Base-by-base conservation (phyloP, 2,797 vertebrate species). In the Crypturellus tataupa region DNA sequence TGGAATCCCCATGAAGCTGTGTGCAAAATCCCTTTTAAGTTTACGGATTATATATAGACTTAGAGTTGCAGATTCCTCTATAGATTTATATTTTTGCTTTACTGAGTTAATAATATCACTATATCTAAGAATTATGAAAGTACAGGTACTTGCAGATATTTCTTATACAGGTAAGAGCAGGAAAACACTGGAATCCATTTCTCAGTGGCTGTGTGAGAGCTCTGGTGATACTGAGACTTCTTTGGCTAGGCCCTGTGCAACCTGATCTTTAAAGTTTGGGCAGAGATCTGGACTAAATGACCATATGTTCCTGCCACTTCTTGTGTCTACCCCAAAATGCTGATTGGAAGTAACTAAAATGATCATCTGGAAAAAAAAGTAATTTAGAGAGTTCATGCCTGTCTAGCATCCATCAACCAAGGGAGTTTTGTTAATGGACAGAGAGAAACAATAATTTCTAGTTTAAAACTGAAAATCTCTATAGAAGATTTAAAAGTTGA, bases 271-370 rank as follows among this genome's bases (percentile, higher is more conserved):
- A 12, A 78, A 33, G 9, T 44, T 33, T 72, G 5, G 7, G 53
- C 15, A n/a, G 19, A 31, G 31, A n/a, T 18, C 31, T 62, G 33
- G 3, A 31, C 4, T 91, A 31, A 12, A 25, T n/a, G 51, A 56
- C 55, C 12, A 40, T 11, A 2, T 62, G 2, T 65, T 83, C 31
- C 18, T 68, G 71, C 13, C 10, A 78, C 10, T 55, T 72, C 51
- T 65, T 25, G 71, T 60, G 25, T 73, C 17, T 46, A n/a, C 53
- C 23, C 70, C 6, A 64, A 0, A 1, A 0, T 44, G 5, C 31
- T 89, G 2, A 4, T 31, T 72, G 6, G 17, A 62, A 12, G 11
- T 71, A 60, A 72, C 10, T 72, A 25, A 85, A 86, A 80, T 33
- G 9, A 56, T 63, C 19, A 62, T 24, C n/a, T 35, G 82, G 82